A percentile compares a stretch with the other conserved stretches of the same genome.
Evolutionary conservation across 2,797 vertebrate genomes (phyloP).

Genomic region (Spondyliosoma cantharus): DNA sequence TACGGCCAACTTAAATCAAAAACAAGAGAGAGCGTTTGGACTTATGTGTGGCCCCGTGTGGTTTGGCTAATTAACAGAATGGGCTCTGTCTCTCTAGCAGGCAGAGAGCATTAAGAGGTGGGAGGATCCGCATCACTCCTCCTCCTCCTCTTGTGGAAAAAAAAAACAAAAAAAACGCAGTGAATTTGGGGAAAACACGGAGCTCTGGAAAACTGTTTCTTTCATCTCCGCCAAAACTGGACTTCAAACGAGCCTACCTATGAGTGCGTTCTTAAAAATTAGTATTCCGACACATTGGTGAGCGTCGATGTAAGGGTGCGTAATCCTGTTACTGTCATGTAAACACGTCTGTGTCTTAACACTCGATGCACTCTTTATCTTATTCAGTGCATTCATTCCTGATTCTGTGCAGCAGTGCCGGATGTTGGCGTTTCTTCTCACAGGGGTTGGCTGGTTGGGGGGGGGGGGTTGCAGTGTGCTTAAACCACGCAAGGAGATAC

Average conservation of each 20-base stretch:
- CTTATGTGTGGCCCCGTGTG: slow-evolving; percentile 75
- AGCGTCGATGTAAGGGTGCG: slow-evolving; percentile 22
- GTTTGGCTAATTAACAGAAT: slow-evolving; percentile 76
- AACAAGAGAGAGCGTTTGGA: slow-evolving; percentile 69
- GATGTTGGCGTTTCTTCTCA: slow-evolving; percentile 49
- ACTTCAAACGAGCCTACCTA: slow-evolving; percentile 36
- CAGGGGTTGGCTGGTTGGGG: slow-evolving; percentile 18
- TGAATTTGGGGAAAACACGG: slow-evolving; percentile 50
- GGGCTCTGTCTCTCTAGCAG: slow-evolving; percentile 53
- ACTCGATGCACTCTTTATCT: slow-evolving; percentile 35
- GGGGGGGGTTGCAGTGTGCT: slow-evolving; percentile 33
- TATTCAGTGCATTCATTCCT: slow-evolving; percentile 40
- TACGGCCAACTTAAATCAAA: slow-evolving; percentile 73
- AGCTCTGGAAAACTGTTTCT: slow-evolving; percentile 35
- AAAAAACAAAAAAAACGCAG: slow-evolving; percentile 28
- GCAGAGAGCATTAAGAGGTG: slow-evolving; percentile 62
- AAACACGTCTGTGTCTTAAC: slow-evolving; percentile 50
- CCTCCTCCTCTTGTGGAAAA: slow-evolving; percentile 18
- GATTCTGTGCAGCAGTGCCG: slow-evolving; percentile 31
- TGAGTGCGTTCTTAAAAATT: slow-evolving; percentile 18
- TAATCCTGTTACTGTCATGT: slow-evolving; percentile 67
- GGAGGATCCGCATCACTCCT: slow-evolving; percentile 59
- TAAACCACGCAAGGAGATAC: slow-evolving; percentile 60
- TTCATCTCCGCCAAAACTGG: slow-evolving; percentile 37
- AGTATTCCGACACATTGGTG: slow-evolving; percentile 36